phyloP scores from a whole-genome alignment of 2,888 invertebrate species.

The Exocentrus adspersus region DNA sequence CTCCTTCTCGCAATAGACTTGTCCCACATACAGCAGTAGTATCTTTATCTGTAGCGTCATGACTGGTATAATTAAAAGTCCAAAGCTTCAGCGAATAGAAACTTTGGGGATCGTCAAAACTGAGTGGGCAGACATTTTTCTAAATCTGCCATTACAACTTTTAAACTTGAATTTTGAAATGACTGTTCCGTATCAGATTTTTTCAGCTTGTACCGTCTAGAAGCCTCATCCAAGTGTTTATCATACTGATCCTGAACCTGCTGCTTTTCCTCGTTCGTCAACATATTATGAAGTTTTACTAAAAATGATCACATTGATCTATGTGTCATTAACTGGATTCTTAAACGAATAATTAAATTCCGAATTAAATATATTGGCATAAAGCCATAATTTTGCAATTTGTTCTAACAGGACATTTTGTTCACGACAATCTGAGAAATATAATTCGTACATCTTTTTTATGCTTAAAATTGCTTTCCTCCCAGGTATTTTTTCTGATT shows the following conservation, averaged over 20 bases:
- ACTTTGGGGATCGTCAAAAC: conserved; percentile 39
- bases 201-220: not conserved
- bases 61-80: conserved; percentile 36
- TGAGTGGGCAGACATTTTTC: conserved; percentile 40
- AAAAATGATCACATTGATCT: not conserved
- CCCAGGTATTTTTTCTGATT: not conserved
- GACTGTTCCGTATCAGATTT: not conserved
- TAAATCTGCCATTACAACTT: conserved; percentile 12
- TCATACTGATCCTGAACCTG: not conserved
- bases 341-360: not conserved
- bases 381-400: conserved; percentile 2
- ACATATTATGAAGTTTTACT: not conserved
- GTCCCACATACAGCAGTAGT: conserved; percentile 35
- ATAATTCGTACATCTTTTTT: not conserved
- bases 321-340: not conserved
- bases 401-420: not conserved
- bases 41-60: conserved; percentile 28
- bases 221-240: not conserved
- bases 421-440: not conserved
- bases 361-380: not conserved
- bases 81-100: conserved; percentile 39
- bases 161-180: not conserved
- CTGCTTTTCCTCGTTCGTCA: not conserved
- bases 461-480: not conserved
- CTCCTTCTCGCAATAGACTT: conserved; percentile 31